A percentile compares a stretch with the other conserved stretches of the same genome.
Evolutionary conservation across 2,113 vertebrate genomes (phyloP).

Genomic region (Epinephelus fuscoguttatus): DNA sequence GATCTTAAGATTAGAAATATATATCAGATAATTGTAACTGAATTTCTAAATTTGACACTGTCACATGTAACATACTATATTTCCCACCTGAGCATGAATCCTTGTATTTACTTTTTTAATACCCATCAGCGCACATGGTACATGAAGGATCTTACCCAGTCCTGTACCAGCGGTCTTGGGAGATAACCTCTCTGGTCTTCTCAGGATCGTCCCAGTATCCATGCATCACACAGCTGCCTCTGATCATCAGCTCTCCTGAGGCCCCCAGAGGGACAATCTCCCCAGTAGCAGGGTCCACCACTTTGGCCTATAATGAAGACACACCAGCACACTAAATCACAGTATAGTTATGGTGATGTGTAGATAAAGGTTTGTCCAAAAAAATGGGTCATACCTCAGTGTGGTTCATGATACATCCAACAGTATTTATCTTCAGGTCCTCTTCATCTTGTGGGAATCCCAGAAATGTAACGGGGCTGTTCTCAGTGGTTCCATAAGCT

Average conservation of each 20-base stretch:
- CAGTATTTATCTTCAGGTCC: slow-evolving; percentile 83
- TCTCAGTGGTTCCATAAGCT: slow-evolving; percentile 94
- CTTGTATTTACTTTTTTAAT: not conserved
- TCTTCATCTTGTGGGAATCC: slow-evolving; percentile 85
- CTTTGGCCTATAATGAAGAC: slow-evolving; percentile 86
- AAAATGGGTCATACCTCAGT: slow-evolving; percentile 86
- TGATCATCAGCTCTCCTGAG: slow-evolving; percentile 90
- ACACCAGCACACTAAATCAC: not conserved
- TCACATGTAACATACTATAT: too few relatives aligned
- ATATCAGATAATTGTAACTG: too few relatives aligned
- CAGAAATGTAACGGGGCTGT: slow-evolving; percentile 93
- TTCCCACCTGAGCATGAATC: not conserved
- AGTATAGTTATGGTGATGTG: not conserved
- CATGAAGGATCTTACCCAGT: slow-evolving; percentile 89
- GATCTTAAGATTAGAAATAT: too few relatives aligned
- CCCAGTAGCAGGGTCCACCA: slow-evolving; percentile 85
- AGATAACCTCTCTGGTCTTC: slow-evolving; percentile 87
- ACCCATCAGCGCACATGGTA: too few relatives aligned
- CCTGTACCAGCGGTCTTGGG: slow-evolving; percentile 90
- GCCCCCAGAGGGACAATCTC: slow-evolving; percentile 82
- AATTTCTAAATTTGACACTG: too few relatives aligned
- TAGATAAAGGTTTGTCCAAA: not conserved
- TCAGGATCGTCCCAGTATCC: slow-evolving; percentile 91
- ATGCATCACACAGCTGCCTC: slow-evolving; percentile 94
- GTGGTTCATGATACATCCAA: slow-evolving; percentile 89